Base-by-base conservation (phyloP, 2,113 vertebrate genomes). In the Coryphaenoides rupestris region DNA sequence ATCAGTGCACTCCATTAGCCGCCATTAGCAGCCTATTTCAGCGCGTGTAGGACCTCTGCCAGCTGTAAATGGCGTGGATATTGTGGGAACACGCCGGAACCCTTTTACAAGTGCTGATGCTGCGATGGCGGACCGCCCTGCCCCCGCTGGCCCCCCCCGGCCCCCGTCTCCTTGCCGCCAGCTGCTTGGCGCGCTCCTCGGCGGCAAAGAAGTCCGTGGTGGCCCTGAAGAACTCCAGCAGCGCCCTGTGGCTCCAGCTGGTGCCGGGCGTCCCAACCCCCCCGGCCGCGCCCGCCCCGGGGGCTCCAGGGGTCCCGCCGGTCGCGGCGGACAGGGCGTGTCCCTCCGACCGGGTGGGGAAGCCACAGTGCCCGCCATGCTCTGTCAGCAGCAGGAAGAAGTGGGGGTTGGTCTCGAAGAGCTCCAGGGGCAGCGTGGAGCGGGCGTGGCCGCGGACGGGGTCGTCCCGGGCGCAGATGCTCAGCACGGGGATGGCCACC, bases 401-500 rank as follows among this genome's bases (percentile, higher is more conserved):
- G 76, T 93, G 91, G 15, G 92, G 92, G 79, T 93, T 93, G 66
- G 82, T 90, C 74, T 92, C 90, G 61, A 93, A 93, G 52, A 93
- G 90, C 73, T 93, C 92, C 45, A 92, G 54, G 5, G 92, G 92
- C 1, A 92, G 17, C 0, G 90, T 89, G 57, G 78, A 71, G 3
- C 74, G 73, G 21, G 87, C 62, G 3, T 87, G 85, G 3, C 92
- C 92, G 0, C 92, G 88, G 33, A 92, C 62, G 0, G 90, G 91
- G 80, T 93, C 92, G 5, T 92, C 91, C 33, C 64, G 84, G 56
- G 91, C 89, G 22, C 91, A 93, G 40, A 92, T 66, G 1, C 84
- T 90, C 69, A 93, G 78, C 46, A 93, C 91, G 0, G 92, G 92
- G 49, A 92, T 88, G 2, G 91, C 92, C 53, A 93, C 91, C 69